A percentile compares a stretch with the other conserved stretches of the same genome.
These are phyloP conservation scores for Ophthalmolycus amberensis DNA, from an alignment of 2,113 vertebrate species.

Conservation along the genomic window DNA sequence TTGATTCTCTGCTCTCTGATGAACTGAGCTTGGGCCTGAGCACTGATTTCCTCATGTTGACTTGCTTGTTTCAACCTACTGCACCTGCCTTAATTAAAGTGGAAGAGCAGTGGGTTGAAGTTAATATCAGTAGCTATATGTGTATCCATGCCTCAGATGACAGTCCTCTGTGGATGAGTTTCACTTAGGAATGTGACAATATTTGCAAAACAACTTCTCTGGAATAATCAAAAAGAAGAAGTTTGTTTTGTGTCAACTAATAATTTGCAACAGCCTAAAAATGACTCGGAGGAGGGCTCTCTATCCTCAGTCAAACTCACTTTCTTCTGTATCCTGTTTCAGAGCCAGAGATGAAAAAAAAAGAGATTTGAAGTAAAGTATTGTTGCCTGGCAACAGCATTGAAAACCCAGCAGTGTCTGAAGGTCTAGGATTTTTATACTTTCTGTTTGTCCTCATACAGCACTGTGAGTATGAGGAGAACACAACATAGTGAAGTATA, in stretches of 20 bases:
- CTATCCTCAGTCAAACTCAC: slow-evolving; percentile 54
- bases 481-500: slow-evolving; percentile 1
- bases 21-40: background rate
- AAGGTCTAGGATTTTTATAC: slow-evolving; percentile 59
- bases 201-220: background rate
- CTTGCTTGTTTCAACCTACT: slow-evolving; percentile 17
- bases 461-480: slow-evolving; percentile 48
- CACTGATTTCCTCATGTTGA: slow-evolving; percentile 29
- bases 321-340: slow-evolving; percentile 56
- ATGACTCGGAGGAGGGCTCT: slow-evolving; percentile 20
- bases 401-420: slow-evolving; percentile 73
- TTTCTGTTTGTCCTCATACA: slow-evolving; percentile 71
- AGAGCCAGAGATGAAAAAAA: slow-evolving; percentile 71
- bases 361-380: slow-evolving; percentile 79
- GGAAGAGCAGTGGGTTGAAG: background rate
- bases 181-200: background rate
- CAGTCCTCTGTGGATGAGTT: background rate
- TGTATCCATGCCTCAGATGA: slow-evolving; percentile 8
- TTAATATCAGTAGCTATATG: background rate
- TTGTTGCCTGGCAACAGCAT: slow-evolving; percentile 85
- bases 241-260: background rate
- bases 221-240: background rate
- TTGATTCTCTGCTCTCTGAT: slow-evolving; percentile 32
- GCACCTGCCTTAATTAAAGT: background rate
- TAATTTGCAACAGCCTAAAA: background rate